Percentiles rank a stretch among this genome's conserved stretches.
phyloP scores from a whole-genome alignment of 2,888 invertebrate species.

The Graphium colonna region DNA sequence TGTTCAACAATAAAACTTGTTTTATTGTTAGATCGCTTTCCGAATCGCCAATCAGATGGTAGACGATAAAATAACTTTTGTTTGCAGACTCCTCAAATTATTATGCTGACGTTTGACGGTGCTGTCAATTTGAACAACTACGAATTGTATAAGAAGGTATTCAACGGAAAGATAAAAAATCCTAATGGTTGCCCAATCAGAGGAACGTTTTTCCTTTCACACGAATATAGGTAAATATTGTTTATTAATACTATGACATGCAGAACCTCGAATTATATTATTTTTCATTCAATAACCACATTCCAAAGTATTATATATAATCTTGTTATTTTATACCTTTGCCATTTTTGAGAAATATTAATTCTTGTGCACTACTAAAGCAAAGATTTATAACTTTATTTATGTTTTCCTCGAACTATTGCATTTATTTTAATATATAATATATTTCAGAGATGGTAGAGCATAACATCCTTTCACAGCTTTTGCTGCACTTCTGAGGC shows the following conservation, averaged over 20 bases:
- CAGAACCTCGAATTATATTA: too few species aligned
- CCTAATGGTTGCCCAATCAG: conserved; percentile 93
- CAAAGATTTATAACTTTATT: not conserved
- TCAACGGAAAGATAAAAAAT: conserved; percentile 88
- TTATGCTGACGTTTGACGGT: conserved; percentile 94
- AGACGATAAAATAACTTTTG: not conserved
- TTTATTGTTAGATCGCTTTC: too few species aligned
- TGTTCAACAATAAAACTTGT: conserved; percentile 4
- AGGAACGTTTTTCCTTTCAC: conserved; percentile 96
- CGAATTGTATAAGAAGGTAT: conserved; percentile 92
- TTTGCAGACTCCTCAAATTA: conserved; percentile 94
- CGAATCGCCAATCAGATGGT: too few species aligned
- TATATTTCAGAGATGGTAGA: too few species aligned
- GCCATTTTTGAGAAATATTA: too few species aligned
- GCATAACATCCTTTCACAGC: too few species aligned
- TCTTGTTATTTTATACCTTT: too few species aligned
- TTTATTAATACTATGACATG: too few species aligned
- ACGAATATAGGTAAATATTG: conserved; percentile 84
- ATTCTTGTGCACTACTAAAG: conserved; percentile 22
- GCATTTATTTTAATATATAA: too few species aligned
- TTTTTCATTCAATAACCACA: too few species aligned
- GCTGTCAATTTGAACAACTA: conserved; percentile 95
- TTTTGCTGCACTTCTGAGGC: too few species aligned
- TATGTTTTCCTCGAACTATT: not conserved
- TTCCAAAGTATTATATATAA: too few species aligned